A percentile compares a stretch with the other conserved stretches of the same genome.
Conservation (phyloP, 2,113 vertebrate genomes). For the Hucho hucho region DNA sequence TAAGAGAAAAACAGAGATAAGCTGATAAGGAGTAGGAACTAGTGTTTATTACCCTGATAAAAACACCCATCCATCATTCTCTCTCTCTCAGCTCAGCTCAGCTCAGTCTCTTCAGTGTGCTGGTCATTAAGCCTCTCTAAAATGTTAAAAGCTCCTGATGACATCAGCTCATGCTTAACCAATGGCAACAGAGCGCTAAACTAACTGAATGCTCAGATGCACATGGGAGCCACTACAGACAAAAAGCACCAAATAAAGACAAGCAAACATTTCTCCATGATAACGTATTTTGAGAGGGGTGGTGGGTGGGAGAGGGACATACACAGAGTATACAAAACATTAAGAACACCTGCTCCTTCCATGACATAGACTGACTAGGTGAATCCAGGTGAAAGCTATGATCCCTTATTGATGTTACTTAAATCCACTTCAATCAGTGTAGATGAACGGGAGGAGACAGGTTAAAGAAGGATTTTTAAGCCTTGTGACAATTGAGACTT, state of each 20-base stretch:
- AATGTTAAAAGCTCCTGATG: constrained; percentile 16
- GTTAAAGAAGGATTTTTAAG: too few relatives aligned
- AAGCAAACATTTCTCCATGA: constrained; percentile 42
- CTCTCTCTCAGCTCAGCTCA: not conserved
- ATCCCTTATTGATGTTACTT: too few relatives aligned
- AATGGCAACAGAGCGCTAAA: constrained; percentile 10
- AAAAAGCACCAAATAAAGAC: constrained; percentile 31
- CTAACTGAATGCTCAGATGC: constrained; percentile 27
- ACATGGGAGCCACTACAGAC: constrained; percentile 9
- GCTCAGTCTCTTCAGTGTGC: constrained; percentile 17
- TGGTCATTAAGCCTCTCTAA: constrained; percentile 21
- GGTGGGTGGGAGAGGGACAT: constrained; percentile 20
- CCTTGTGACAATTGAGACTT: too few relatives aligned
- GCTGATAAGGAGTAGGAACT: constrained; percentile 65
- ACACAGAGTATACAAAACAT: too few relatives aligned
- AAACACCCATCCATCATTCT: constrained; percentile 52
- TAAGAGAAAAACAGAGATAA: constrained; percentile 64
- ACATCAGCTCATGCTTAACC: constrained; percentile 14
- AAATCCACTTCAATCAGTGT: too few relatives aligned
- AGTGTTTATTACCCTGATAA: constrained; percentile 65
- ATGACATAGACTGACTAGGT: too few relatives aligned
- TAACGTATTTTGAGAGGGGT: constrained; percentile 41
- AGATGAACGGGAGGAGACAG: too few relatives aligned
- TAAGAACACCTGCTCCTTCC: too few relatives aligned
- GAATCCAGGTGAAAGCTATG: too few relatives aligned